Evolutionary conservation across 2,797 vertebrate genomes (phyloP).

Genomic region (Argyrosomus regius): DNA sequence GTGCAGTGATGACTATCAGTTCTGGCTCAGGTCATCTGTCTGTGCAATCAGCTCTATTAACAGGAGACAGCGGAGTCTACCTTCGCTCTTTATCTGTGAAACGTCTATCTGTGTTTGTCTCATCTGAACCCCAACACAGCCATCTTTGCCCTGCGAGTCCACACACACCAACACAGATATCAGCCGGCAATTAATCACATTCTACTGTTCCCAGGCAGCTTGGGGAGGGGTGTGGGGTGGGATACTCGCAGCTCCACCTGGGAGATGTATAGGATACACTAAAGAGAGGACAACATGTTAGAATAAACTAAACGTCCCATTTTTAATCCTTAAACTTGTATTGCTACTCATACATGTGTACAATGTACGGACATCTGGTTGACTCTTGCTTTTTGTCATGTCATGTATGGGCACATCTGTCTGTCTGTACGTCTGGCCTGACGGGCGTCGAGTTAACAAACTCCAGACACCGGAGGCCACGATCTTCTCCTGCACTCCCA

Average conservation of each 20-base stretch:
- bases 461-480: constrained; percentile 42
- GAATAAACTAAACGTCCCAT: not conserved
- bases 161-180: constrained; percentile 1
- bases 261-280: constrained; percentile 20
- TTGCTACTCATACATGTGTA: not conserved
- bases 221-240: not conserved
- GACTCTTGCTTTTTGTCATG: not conserved
- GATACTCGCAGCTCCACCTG: constrained; percentile 15
- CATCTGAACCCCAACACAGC: constrained; percentile 5
- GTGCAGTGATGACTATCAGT: constrained; percentile 54
- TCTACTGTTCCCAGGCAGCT: constrained; percentile 24
- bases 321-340: not conserved
- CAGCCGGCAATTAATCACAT: constrained; percentile 54
- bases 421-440: constrained; percentile 4
- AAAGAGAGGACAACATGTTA: constrained; percentile 18
- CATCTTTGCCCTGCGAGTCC: not conserved
- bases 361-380: not conserved
- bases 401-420: not conserved
- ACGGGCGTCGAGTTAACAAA: constrained; percentile 44
- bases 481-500: constrained; percentile 19
- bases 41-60: constrained; percentile 63
- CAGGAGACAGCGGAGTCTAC: constrained; percentile 21
- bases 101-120: constrained; percentile 37
- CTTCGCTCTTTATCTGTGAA: constrained; percentile 52
- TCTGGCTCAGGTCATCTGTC: constrained; percentile 47